phyloP scores from a whole-genome alignment of 2,113 vertebrate genomes.

The Pseudonaja textilis region DNA sequence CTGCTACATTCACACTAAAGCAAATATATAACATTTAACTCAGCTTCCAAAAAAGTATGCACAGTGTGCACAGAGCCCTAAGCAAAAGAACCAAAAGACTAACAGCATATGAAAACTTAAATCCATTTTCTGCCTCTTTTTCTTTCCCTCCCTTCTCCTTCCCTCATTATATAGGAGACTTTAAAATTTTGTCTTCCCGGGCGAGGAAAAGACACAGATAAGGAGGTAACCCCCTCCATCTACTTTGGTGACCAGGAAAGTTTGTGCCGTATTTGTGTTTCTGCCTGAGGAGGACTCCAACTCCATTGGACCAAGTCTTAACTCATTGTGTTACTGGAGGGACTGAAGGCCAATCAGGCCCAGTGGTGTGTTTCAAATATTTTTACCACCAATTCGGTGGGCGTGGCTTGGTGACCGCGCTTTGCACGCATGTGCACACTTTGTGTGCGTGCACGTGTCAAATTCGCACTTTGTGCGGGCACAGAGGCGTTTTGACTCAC shows the following conservation, averaged over 20 bases:
- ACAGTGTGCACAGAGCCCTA: background rate
- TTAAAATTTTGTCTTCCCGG: background rate
- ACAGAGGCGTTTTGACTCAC: no score
- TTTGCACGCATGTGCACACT: no score
- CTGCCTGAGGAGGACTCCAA: background rate
- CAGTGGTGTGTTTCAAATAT: no score
- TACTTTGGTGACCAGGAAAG: background rate
- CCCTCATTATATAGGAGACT: background rate
- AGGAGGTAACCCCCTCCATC: background rate
- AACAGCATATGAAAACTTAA: background rate
- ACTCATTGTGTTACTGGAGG: background rate
- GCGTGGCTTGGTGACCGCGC: no score
- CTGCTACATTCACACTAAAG: background rate
- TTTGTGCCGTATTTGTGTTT: background rate
- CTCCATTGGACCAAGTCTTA: background rate
- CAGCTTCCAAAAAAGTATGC: background rate
- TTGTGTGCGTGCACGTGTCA: no score
- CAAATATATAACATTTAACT: background rate
- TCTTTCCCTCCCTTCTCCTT: background rate
- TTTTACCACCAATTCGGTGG: no score
- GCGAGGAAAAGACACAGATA: background rate
- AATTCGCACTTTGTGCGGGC: no score
- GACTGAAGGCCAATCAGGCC: background rate
- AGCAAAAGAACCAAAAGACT: background rate
- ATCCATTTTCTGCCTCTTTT: background rate